Base-by-base conservation (phyloP, 2,113 vertebrate species). In the Meleagris gallopavo region DNA sequence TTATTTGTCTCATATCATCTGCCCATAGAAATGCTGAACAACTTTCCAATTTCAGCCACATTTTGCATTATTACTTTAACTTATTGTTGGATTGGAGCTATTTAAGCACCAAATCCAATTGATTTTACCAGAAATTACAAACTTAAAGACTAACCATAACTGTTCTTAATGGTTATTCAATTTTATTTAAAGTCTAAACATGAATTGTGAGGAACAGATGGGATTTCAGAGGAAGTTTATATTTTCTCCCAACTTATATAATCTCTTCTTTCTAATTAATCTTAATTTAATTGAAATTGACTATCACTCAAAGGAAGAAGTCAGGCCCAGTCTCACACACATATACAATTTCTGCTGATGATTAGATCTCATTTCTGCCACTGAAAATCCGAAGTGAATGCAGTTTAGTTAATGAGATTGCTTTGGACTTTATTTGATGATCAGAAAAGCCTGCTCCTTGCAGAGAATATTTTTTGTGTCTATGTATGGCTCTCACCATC, bases 111-210 rank as follows among this genome's bases (percentile, higher is more conserved):
- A 69, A 96, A 94, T 94, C 80, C 89, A 84, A 82, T 93, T 96
- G 90, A 86, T 94, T 93, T 94, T 81, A 96, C 64, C 94, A 70
- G 70, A 86, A 95, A 88, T 96, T 93, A 96, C 43, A 89, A 89
- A 73, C 62, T 52, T 92, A 84, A 94, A 89, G 74, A 92, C 83
- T 77, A 89, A 78, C 58, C 78, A 54, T 88, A 93, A 60, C 60
- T 76, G 74, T 58, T 64, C 80, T 90, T 89, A 92, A 86, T 72
- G 76, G 22, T 76, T 79, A 34, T 88, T 95, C 65, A 96, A 48
- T 88, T 90, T 90, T 95, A 83, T 67, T 91, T 95, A 81, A 71
- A 89, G n/a, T 81, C 12, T 75, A 79, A 72, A 45, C 46, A 66
- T 82, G 48, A 83, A 86, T 90, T 91, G 90, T 80, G 85, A 91